These are phyloP conservation scores for Meteorus cinctellus DNA, from an alignment of 2,888 invertebrate species.

Conservation along the genomic window DNA sequence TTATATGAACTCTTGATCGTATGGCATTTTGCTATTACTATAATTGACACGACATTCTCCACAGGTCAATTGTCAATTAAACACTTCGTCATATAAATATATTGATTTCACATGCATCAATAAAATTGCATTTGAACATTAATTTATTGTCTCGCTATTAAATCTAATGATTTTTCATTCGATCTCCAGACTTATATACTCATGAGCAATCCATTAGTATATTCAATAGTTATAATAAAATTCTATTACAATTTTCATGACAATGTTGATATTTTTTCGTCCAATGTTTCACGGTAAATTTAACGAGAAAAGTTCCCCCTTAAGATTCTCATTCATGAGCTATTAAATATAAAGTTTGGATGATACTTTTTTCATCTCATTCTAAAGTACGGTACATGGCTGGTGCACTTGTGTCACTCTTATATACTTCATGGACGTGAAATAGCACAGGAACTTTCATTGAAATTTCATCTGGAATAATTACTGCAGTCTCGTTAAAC, in stretches of 20 bases:
- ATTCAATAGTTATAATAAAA: no score
- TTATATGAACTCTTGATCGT: neutral
- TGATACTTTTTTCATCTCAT: neutral
- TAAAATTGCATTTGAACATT: neutral
- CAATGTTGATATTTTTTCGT: neutral
- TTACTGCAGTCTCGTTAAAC: conserved; percentile 16
- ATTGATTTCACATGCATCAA: conserved; percentile 8
- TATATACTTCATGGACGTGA: neutral
- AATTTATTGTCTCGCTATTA: neutral
- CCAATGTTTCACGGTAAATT: neutral
- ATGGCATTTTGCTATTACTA: conserved; percentile 1
- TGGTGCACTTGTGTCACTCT: neutral
- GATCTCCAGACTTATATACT: no score
- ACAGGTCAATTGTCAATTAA: conserved; percentile 23
- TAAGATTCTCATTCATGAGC: neutral
- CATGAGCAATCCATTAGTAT: no score
- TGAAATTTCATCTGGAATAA: conserved; percentile 18
- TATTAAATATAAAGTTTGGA: conserved; percentile 6
- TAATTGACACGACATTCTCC: conserved; percentile 23
- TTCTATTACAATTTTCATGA: no score
- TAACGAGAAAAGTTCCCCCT: neutral
- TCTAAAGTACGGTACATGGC: neutral
- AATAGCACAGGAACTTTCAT: conserved; percentile 11
- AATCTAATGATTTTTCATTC: no score
- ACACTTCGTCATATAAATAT: conserved; percentile 9